These are phyloP conservation scores for Xanthia icteritia DNA, from an alignment of 2,888 invertebrate genomes.

Conservation along the genomic window DNA sequence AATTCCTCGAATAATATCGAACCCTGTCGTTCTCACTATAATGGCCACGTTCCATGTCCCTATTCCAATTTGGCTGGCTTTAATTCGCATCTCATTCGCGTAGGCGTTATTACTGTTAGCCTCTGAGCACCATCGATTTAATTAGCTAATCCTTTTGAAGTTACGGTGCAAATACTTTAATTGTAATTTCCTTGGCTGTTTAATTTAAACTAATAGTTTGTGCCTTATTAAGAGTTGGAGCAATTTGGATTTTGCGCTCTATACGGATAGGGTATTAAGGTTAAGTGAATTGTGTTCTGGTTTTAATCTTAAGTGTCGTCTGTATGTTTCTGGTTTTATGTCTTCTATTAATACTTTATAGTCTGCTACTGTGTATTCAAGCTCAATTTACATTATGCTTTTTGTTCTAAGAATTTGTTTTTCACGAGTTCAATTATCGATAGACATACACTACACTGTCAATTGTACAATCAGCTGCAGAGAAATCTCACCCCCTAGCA, in stretches of 20 bases:
- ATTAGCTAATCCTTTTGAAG: conserved; percentile 63
- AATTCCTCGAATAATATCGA: conserved; percentile 58
- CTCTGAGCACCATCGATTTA: conserved; percentile 65
- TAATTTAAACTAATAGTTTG: conserved; percentile 63
- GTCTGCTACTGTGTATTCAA: too few relatives aligned
- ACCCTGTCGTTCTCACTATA: conserved; percentile 54
- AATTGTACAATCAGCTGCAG: neutral
- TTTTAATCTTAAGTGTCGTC: conserved; percentile 26
- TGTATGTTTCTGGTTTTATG: neutral
- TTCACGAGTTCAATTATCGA: neutral
- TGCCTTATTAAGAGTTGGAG: conserved; percentile 50
- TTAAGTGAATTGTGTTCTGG: conserved; percentile 33
- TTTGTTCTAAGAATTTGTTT: neutral
- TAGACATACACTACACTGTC: neutral
- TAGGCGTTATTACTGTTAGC: conserved; percentile 63
- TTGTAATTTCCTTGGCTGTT: conserved; percentile 52
- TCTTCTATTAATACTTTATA: neutral
- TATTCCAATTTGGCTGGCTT: conserved; percentile 58
- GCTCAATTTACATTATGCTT: too few relatives aligned
- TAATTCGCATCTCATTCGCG: conserved; percentile 60
- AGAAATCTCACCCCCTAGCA: too few relatives aligned
- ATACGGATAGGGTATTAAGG: conserved; percentile 4
- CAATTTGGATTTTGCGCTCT: conserved; percentile 37
- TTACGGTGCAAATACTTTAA: conserved; percentile 62
- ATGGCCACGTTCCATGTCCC: conserved; percentile 53